phyloP scores from a whole-genome alignment of 2,888 invertebrate species.

The Lasioglossum marginatum region DNA sequence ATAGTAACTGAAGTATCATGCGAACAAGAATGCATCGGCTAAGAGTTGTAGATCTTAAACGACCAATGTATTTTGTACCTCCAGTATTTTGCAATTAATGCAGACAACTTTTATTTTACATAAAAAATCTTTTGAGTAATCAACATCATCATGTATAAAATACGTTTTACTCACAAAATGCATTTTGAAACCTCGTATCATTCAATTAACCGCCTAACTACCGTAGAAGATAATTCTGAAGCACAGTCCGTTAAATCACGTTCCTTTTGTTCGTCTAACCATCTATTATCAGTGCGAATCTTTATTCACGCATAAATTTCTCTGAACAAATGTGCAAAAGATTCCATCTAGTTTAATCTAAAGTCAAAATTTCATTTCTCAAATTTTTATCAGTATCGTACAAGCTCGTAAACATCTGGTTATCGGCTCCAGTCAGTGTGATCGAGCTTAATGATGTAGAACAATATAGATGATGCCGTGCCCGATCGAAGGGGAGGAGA shows the following conservation, averaged over 20 bases:
- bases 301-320: background rate
- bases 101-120: background rate
- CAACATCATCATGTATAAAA: background rate
- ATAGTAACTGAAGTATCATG: background rate
- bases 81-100: background rate
- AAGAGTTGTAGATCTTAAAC: background rate
- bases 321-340: background rate
- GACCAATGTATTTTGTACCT: background rate
- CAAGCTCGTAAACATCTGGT: background rate
- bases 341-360: background rate
- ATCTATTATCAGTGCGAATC: background rate
- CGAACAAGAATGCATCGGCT: background rate
- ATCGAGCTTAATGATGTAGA: background rate
- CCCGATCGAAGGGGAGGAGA: background rate
- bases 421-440: background rate
- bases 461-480: background rate
- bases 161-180: background rate
- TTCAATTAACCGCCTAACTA: background rate
- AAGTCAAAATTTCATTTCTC: background rate
- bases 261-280: conserved; percentile 7
- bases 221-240: background rate
- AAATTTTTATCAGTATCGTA: background rate
- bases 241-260: conserved; percentile 13
- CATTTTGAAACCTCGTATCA: background rate
- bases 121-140: background rate